These are phyloP conservation scores for Cladopsammia gracilis DNA, from an alignment of 64 coral and sea anemone genomes.

Conservation along the genomic window DNA sequence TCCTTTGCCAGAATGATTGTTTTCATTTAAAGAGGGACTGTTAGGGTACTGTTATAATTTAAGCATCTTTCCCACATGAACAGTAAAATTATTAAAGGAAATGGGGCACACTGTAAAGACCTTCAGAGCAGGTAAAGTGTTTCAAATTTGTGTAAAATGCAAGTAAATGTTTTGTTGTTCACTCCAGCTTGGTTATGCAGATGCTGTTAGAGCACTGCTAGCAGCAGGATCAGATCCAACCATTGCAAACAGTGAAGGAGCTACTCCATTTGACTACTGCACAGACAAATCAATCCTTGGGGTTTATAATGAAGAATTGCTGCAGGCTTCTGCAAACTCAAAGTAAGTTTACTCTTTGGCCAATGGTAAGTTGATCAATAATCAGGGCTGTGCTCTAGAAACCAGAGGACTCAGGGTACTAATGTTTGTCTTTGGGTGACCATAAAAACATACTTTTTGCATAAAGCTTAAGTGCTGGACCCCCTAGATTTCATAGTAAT, in stretches of 20 bases:
- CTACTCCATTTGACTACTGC: conserved; percentile 97
- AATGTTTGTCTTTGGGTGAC: too few species aligned
- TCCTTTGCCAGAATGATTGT: too few species aligned
- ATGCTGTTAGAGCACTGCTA: conserved; percentile 87
- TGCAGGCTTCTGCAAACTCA: conserved; percentile 89
- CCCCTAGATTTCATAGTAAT: too few species aligned
- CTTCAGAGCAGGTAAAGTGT: background rate
- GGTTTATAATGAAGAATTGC: conserved; percentile 97
- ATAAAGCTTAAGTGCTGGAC: too few species aligned
- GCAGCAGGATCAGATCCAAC: conserved; percentile 97
- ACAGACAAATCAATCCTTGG: conserved; percentile 84
- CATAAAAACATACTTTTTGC: too few species aligned
- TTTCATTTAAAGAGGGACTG: too few species aligned
- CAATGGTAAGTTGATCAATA: background rate
- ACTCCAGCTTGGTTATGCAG: conserved; percentile 81
- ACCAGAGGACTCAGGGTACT: too few species aligned
- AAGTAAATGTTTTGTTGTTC: background rate
- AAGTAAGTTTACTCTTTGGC: conserved; percentile 64
- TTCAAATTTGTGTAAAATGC: background rate
- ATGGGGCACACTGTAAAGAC: too few species aligned
- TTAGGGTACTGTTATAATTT: too few species aligned
- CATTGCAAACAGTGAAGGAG: conserved; percentile 93
- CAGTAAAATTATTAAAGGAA: background rate
- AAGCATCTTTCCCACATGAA: too few species aligned
- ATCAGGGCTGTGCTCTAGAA: background rate